A percentile compares a stretch with the other conserved stretches of the same genome.
Evolutionary conservation across 2,113 vertebrate species (phyloP).

Genomic region (Rhinoderma darwinii): DNA sequence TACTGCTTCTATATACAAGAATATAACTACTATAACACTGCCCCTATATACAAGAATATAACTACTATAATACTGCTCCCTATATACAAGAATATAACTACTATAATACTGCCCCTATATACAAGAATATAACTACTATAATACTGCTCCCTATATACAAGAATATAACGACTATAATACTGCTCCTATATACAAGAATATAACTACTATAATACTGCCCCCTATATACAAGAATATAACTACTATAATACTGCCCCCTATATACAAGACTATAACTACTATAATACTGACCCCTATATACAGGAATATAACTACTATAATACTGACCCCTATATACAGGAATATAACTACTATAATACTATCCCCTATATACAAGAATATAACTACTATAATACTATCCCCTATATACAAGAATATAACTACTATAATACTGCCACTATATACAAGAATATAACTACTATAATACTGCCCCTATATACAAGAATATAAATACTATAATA

Average conservation of each 20-base stretch:
- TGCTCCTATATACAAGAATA: neutral
- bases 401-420: too few relatives aligned
- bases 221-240: constrained; percentile 2
- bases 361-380: neutral
- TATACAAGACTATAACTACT: constrained; percentile 1
- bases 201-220: constrained; percentile 8
- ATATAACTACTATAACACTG: too few relatives aligned
- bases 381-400: too few relatives aligned
- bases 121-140: neutral
- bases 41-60: too few relatives aligned
- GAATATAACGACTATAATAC: neutral
- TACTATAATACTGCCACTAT: too few relatives aligned
- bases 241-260: constrained; percentile 5
- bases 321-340: neutral
- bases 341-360: constrained; percentile 3
- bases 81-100: neutral
- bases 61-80: neutral
- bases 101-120: neutral
- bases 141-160: neutral
- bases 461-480: too few relatives aligned
- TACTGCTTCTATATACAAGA: too few relatives aligned
- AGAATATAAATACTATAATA: too few relatives aligned
- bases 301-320: too few relatives aligned
- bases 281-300: neutral
- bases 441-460: too few relatives aligned